Conservation (phyloP, 2,113 vertebrate genomes). For the Panurus biarmicus region DNA sequence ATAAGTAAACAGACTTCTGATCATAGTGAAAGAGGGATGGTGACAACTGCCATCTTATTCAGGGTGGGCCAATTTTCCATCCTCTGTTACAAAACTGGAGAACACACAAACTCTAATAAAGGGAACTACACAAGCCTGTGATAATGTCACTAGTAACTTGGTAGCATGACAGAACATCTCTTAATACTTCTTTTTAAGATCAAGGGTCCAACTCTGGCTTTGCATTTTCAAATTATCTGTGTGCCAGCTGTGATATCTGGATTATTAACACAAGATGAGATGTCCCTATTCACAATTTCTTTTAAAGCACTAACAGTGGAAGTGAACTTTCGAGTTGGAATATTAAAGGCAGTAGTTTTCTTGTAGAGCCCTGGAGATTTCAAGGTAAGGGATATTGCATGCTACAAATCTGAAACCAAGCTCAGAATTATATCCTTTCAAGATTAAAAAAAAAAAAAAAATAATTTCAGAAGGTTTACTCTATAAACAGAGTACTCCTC, state of each 20-base stretch:
- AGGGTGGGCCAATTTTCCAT: not conserved
- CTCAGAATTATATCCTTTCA: not conserved
- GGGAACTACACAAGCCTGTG: not conserved
- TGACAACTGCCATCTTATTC: not conserved
- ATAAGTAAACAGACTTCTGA: conserved; percentile 19
- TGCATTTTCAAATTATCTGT: not conserved
- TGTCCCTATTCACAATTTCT: not conserved
- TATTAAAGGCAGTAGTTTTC: conserved; percentile 1
- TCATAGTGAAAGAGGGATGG: not conserved
- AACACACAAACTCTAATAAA: not conserved
- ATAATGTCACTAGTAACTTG: not conserved
- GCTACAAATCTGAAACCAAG: conserved; percentile 6
- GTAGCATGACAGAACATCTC: not conserved
- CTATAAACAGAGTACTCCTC: not conserved
- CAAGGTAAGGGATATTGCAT: not conserved
- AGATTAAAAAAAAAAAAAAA: not conserved
- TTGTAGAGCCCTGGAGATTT: not conserved
- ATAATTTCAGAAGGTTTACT: not conserved
- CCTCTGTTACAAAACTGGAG: not conserved
- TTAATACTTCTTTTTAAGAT: not conserved
- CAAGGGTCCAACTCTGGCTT: not conserved
- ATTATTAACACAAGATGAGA: not conserved
- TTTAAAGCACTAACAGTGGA: not conserved
- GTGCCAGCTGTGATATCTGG: not conserved
- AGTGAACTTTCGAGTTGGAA: not conserved